Conservation (phyloP, 2,888 invertebrate genomes). For the Hymenopus coronatus region DNA sequence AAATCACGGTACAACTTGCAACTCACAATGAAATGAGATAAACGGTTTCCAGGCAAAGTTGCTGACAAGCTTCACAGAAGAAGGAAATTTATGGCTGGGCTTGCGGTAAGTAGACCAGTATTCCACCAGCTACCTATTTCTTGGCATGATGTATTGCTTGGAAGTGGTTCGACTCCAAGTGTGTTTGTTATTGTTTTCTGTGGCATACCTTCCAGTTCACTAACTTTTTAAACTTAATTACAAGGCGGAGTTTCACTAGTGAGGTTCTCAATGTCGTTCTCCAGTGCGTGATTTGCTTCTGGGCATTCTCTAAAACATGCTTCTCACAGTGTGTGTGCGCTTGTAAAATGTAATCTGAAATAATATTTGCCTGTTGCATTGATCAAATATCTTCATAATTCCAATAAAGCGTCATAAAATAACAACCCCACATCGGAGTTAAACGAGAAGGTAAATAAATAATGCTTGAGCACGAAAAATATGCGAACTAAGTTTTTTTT, state of each 20-base stretch:
- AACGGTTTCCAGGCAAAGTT: neutral
- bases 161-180: neutral
- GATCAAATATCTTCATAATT: no score
- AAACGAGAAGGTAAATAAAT: no score
- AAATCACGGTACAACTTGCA: neutral
- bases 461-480: no score
- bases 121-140: neutral
- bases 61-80: neutral
- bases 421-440: no score
- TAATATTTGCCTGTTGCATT: no score
- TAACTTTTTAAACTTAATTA: neutral
- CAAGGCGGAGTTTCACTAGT: neutral
- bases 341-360: no score
- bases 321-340: no score
- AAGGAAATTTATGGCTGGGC: neutral
- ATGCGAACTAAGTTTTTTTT: no score
- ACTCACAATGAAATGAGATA: neutral
- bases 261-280: neutral
- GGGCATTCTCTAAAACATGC: no score
- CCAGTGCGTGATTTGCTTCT: no score
- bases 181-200: neutral
- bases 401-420: no score
- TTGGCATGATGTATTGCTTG: neutral
- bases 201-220: neutral
- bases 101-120: neutral